A percentile compares a stretch with the other conserved stretches of the same genome.
Conservation (phyloP, 2,797 vertebrate species). For the Ara ararauna region DNA sequence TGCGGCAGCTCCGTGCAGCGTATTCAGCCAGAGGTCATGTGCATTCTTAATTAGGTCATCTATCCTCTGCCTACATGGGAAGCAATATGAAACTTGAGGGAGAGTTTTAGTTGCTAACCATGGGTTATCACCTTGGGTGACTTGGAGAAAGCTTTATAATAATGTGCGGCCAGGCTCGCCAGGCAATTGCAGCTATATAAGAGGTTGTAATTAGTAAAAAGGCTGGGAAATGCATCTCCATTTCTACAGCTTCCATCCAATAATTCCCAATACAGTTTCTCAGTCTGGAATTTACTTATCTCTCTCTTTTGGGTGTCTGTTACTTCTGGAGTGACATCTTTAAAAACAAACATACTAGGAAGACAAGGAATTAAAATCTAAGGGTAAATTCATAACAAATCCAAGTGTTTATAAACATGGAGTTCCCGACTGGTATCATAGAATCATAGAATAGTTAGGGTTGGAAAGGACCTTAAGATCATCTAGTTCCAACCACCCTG, state of each 20-base stretch:
- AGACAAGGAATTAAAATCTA: not conserved
- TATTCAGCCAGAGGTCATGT: constrained; percentile 50
- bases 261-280: not conserved
- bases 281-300: not conserved
- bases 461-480: no score
- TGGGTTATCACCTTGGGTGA: not conserved
- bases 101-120: not conserved
- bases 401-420: not conserved
- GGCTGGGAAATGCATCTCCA: not conserved
- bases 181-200: not conserved
- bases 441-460: no score
- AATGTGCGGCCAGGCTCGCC: not conserved
- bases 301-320: not conserved
- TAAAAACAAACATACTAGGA: not conserved
- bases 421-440: not conserved
- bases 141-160: not conserved
- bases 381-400: not conserved
- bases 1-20: not conserved
- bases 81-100: not conserved
- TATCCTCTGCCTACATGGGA: not conserved
- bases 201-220: not conserved
- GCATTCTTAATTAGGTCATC: constrained; percentile 40
- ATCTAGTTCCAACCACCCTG: no score
- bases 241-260: not conserved
- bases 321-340: not conserved